Percentiles rank a stretch among this genome's conserved stretches.
phyloP scores from a whole-genome alignment of 2,113 vertebrate genomes.

The Crotophaga sulcirostris region DNA sequence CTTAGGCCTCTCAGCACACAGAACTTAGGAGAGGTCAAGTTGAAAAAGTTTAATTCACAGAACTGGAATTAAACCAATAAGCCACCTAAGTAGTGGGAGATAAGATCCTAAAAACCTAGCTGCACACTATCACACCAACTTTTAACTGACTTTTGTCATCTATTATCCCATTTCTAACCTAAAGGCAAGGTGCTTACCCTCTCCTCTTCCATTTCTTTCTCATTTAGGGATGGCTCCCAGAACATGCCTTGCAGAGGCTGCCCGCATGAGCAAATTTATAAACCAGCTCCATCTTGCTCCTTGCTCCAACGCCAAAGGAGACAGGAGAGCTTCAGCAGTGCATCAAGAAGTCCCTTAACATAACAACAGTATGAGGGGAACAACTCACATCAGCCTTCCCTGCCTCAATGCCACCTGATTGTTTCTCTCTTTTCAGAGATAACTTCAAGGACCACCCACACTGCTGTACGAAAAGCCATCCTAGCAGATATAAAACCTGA shows the following conservation, averaged over 20 bases:
- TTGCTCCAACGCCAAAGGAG: background rate
- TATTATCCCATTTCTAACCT: background rate
- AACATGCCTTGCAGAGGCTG: background rate
- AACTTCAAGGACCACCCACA: background rate
- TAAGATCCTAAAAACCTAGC: background rate
- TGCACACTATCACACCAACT: background rate
- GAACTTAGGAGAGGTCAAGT: constrained; percentile 52
- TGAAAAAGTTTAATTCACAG: constrained; percentile 8
- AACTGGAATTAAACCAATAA: constrained; percentile 40
- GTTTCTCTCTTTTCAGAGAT: background rate
- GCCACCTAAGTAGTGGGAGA: background rate
- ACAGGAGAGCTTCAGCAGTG: background rate
- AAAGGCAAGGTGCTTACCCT: background rate
- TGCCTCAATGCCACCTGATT: background rate
- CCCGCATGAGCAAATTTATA: background rate
- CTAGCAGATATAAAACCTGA: background rate
- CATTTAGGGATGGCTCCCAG: background rate
- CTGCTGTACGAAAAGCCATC: fast-evolving
- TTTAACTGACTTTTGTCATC: background rate
- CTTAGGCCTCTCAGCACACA: constrained; percentile 31
- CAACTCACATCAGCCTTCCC: background rate
- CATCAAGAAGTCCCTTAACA: background rate
- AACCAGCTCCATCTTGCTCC: background rate
- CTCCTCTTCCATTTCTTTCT: background rate
- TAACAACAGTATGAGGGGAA: background rate